A percentile compares a stretch with the other conserved stretches of the same genome.
These are phyloP conservation scores for Ormia ochracea DNA, from an alignment of 2,888 invertebrate genomes.

Conservation along the genomic window DNA sequence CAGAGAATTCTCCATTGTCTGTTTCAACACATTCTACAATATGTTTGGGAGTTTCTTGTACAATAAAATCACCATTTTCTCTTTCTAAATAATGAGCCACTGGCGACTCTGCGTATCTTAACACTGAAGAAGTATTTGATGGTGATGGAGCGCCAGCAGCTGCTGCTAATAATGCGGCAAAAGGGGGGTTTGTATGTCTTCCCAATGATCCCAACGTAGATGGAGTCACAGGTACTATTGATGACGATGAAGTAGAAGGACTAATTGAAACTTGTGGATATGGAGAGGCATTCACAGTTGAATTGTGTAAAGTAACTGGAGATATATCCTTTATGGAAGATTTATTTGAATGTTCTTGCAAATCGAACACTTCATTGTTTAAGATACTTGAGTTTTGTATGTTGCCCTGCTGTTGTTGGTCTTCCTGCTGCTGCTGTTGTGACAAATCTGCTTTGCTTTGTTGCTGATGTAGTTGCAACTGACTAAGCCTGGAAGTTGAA, in stretches of 20 bases:
- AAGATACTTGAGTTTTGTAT: not conserved
- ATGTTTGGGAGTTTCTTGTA: slow-evolving; percentile 76
- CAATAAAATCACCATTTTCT: slow-evolving; percentile 76
- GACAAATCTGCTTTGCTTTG: slow-evolving; percentile 18
- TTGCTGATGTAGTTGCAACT: slow-evolving; percentile 21
- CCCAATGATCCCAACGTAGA: slow-evolving; percentile 62
- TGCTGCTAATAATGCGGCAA: slow-evolving; percentile 68
- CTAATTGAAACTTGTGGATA: slow-evolving; percentile 46
- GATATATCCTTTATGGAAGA: slow-evolving; percentile 17
- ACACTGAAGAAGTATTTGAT: slow-evolving; percentile 72
- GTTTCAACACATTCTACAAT: slow-evolving; percentile 77
- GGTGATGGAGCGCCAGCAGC: slow-evolving; percentile 67
- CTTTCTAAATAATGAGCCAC: slow-evolving; percentile 76
- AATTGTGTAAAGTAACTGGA: slow-evolving; percentile 11
- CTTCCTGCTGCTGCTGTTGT: slow-evolving; percentile 58
- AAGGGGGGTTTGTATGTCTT: slow-evolving; percentile 71
- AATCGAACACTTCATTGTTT: slow-evolving; percentile 12
- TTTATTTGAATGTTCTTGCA: slow-evolving; percentile 36
- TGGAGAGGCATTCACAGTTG: slow-evolving; percentile 4
- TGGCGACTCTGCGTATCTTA: slow-evolving; percentile 75
- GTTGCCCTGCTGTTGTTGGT: slow-evolving; percentile 35
- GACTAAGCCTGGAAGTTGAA: slow-evolving; percentile 9
- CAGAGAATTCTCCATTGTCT: slow-evolving; percentile 76
- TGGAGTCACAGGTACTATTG: slow-evolving; percentile 45
- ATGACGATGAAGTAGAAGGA: slow-evolving; percentile 41